Conservation (phyloP, 1,140 invertebrate genomes). For the Pseudobourletiella spinata region DNA sequence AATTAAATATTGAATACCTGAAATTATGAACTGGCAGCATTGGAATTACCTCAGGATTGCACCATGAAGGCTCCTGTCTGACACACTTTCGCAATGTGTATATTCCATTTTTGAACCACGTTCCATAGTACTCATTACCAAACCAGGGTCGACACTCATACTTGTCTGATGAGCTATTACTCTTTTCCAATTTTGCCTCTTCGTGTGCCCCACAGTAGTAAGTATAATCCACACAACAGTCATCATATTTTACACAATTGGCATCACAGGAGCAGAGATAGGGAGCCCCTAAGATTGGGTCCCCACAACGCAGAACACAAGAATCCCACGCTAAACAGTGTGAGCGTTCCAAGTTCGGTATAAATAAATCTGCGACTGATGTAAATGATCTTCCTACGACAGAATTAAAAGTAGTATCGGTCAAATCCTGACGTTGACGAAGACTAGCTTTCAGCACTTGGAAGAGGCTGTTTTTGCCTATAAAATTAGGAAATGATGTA, state of each 20-base stretch:
- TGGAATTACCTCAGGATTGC: no score
- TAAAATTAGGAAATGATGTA: no score
- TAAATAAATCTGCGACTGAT: neutral
- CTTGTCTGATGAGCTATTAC: neutral
- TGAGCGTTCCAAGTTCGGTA: neutral
- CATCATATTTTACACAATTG: neutral
- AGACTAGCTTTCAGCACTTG: no score
- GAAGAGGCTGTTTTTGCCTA: no score
- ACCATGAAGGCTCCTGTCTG: neutral
- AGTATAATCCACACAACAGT: neutral
- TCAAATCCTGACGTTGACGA: no score
- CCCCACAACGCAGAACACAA: conserved; percentile 3
- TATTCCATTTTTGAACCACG: neutral
- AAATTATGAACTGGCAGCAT: no score
- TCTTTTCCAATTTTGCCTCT: neutral
- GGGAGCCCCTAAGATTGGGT: neutral
- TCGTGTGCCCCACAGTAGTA: conserved; percentile 3
- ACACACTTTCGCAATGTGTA: neutral
- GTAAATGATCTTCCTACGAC: no score
- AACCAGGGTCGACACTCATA: neutral
- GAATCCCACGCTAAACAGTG: neutral
- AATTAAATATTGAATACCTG: no score
- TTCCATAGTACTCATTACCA: neutral
- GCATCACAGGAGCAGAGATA: neutral
- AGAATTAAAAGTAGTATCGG: no score